A percentile compares a stretch with the other conserved stretches of the same genome.
These are phyloP conservation scores for Pelosia muscerda DNA, from an alignment of 2,888 invertebrate genomes.

Conservation along the genomic window DNA sequence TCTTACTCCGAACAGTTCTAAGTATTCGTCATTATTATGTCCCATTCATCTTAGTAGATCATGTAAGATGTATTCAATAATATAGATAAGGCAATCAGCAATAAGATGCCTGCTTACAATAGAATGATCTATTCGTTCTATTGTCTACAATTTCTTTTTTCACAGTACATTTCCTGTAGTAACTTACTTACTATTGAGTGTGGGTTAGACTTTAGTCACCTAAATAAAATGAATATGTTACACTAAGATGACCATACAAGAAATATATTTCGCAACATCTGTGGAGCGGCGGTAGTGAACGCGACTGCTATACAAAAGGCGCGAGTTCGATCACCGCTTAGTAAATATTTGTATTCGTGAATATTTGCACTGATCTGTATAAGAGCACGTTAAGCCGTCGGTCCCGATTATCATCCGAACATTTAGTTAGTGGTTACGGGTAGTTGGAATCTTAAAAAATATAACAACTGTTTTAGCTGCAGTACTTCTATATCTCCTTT, in stretches of 20 bases:
- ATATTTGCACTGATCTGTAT: no score
- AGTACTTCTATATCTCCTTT: no score
- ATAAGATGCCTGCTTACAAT: slow-evolving; percentile 2
- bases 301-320: no score
- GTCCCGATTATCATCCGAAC: no score
- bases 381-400: no score
- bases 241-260: background rate
- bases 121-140: background rate
- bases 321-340: no score
- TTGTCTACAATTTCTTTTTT: background rate
- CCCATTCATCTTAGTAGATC: slow-evolving; percentile 7
- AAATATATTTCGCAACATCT: no score
- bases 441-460: no score
- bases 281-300: no score
- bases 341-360: no score
- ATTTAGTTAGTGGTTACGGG: no score
- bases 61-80: background rate
- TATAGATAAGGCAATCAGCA: background rate
- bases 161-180: background rate
- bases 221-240: background rate
- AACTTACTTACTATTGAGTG: background rate
- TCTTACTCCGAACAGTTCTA: background rate
- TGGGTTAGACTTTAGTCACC: background rate
- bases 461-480: no score
- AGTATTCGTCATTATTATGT: background rate